These are phyloP conservation scores for Hyposoter didymator DNA, from an alignment of 2,888 invertebrate genomes.

Conservation along the genomic window DNA sequence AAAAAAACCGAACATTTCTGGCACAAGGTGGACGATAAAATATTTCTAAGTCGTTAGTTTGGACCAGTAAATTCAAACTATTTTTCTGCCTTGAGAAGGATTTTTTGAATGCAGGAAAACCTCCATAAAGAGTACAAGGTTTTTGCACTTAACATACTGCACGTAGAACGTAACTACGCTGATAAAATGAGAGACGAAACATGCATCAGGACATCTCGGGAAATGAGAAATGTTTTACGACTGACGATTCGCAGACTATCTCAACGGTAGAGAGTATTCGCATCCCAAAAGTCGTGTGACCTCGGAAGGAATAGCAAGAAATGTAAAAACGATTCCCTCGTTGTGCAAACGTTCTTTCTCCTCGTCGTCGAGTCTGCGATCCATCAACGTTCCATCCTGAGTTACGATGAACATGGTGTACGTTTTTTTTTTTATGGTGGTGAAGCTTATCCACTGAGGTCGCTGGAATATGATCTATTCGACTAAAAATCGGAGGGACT, in stretches of 20 bases:
- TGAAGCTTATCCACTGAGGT: background rate
- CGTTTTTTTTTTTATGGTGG: background rate
- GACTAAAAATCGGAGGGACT: background rate
- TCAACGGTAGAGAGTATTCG: conserved; percentile 40
- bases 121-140: background rate
- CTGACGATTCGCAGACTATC: conserved; percentile 70
- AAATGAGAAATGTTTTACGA: conserved; percentile 72
- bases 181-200: conserved; percentile 16
- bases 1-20: too few species aligned
- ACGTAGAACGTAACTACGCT: conserved; percentile 19
- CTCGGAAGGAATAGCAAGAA: conserved; percentile 29
- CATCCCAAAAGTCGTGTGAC: conserved; percentile 32
- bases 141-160: background rate
- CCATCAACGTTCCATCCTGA: conserved; percentile 11
- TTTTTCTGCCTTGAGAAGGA: background rate
- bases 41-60: background rate
- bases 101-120: background rate
- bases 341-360: conserved; percentile 18
- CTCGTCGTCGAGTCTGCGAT: conserved; percentile 30
- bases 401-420: background rate
- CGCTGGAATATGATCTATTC: background rate
- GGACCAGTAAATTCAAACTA: background rate
- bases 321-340: conserved; percentile 11
- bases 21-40: background rate
- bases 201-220: conserved; percentile 24